A percentile compares a stretch with the other conserved stretches of the same genome.
Conservation (phyloP, 1,140 invertebrate species). For the Formica selysi region DNA sequence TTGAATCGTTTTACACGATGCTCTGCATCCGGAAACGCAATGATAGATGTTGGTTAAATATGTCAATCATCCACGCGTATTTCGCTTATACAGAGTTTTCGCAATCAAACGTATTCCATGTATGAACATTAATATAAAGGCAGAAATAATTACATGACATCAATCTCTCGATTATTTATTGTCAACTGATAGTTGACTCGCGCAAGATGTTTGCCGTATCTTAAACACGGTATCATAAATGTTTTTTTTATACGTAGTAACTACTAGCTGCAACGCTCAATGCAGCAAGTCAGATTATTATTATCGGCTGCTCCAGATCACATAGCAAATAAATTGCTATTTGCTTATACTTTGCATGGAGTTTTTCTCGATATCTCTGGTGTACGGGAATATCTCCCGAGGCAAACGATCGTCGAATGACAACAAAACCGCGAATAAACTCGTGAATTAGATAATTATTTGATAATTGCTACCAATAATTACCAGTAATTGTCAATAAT, state of each 20-base stretch:
- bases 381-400: neutral
- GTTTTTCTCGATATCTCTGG: neutral
- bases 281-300: neutral
- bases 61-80: neutral
- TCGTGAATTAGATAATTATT: neutral
- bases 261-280: neutral
- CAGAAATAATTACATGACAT: neutral
- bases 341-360: neutral
- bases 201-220: neutral
- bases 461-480: neutral
- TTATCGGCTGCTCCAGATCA: neutral
- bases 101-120: neutral
- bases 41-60: slow-evolving; percentile 1
- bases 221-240: neutral
- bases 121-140: neutral
- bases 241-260: neutral
- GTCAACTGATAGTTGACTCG: neutral
- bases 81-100: neutral
- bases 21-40: neutral
- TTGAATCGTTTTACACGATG: neutral
- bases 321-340: neutral
- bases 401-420: neutral
- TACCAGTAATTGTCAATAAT: no score
- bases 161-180: neutral
- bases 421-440: neutral